These are phyloP conservation scores for Indri indri DNA, from an alignment of 2,113 vertebrate species.

Conservation along the genomic window DNA sequence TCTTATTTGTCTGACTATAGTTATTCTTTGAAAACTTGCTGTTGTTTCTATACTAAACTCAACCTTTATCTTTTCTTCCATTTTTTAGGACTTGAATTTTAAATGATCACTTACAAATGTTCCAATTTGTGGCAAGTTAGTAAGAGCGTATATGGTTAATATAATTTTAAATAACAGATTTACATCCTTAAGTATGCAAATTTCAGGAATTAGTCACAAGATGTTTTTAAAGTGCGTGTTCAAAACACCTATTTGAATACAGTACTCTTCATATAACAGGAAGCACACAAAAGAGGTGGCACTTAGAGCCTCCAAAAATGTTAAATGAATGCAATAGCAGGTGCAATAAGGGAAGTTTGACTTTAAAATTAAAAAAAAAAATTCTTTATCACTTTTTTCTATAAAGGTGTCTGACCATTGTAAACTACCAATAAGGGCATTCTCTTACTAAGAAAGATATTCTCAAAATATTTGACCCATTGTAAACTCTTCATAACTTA, in stretches of 20 bases:
- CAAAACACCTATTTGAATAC: neutral
- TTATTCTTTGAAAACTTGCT: conserved; percentile 35
- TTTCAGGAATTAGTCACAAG: neutral
- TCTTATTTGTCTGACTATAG: neutral
- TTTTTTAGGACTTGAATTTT: neutral
- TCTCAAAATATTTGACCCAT: neutral
- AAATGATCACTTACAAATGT: neutral
- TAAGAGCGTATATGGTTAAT: neutral
- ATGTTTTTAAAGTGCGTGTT: neutral
- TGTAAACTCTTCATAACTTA: neutral
- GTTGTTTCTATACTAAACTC: neutral
- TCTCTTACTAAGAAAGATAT: neutral
- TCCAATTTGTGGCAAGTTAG: neutral
- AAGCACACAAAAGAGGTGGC: neutral
- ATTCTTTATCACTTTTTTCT: neutral
- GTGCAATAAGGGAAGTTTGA: neutral
- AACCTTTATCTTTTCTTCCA: neutral
- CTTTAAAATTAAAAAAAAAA: neutral
- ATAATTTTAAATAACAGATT: neutral
- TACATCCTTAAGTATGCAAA: neutral
- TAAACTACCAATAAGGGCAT: neutral
- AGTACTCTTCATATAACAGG: neutral
- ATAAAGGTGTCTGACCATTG: neutral
- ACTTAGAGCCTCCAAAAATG: neutral
- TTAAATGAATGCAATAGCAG: neutral